Evolutionary conservation across 2,888 invertebrate species (phyloP).

Genomic region (Anoplius nigerrimus): DNA sequence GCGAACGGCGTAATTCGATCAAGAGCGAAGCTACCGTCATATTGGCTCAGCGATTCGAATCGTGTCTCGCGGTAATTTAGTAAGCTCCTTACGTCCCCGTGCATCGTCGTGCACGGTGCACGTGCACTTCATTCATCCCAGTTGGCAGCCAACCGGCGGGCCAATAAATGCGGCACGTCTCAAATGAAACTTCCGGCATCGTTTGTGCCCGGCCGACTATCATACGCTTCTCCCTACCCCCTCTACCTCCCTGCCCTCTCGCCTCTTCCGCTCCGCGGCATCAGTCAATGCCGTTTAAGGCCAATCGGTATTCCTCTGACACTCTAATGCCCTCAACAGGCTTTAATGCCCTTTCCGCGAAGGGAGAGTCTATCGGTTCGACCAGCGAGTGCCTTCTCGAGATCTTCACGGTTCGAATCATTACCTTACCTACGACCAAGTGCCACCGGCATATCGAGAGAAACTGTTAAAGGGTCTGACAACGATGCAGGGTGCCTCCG

Average conservation of each 20-base stretch:
- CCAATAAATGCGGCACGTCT: conserved; percentile 52
- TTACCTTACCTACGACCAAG: no score
- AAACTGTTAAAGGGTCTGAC: no score
- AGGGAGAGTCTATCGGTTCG: neutral
- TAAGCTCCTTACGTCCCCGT: conserved; percentile 38
- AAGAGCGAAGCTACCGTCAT: neutral
- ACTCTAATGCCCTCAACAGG: conserved; percentile 31
- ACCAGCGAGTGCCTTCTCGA: no score
- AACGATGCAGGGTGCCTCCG: no score
- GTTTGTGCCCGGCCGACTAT: conserved; percentile 43
- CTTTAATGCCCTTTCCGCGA: conserved; percentile 34
- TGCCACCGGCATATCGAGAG: no score
- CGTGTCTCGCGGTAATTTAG: conserved; percentile 30
- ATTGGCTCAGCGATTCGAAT: conserved; percentile 21
- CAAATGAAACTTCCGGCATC: conserved; percentile 60
- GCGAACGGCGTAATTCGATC: neutral
- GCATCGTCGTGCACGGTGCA: conserved; percentile 15
- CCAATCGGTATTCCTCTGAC: conserved; percentile 41
- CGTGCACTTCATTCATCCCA: conserved; percentile 36
- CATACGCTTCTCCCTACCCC: conserved; percentile 36
- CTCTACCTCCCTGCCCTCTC: no score
- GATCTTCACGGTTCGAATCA: no score
- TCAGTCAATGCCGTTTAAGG: conserved; percentile 44
- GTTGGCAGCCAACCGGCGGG: conserved; percentile 4
- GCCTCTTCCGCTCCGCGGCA: no score